These are phyloP conservation scores for Petrolisthes manimaculis DNA, from an alignment of 2,888 invertebrate species.

Conservation along the genomic window DNA sequence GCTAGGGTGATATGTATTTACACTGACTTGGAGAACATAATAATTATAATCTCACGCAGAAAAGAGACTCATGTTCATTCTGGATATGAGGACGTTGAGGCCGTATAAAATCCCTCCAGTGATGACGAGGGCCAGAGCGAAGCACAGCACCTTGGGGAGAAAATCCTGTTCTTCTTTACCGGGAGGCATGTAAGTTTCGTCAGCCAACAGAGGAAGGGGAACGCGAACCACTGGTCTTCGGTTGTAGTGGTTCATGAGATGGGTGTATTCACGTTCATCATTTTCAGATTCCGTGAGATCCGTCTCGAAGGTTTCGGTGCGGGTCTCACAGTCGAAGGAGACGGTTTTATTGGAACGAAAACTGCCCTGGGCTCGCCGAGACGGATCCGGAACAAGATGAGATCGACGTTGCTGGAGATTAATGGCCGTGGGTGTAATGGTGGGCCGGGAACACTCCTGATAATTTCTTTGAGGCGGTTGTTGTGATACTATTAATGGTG, in stretches of 20 bases:
- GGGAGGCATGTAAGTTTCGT: conserved; percentile 43
- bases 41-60: conserved; percentile 10
- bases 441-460: conserved; percentile 38
- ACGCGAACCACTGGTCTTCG: conserved; percentile 32
- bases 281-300: conserved; percentile 50
- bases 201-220: conserved; percentile 25
- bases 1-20: background rate
- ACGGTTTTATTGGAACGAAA: conserved; percentile 42
- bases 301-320: conserved; percentile 49
- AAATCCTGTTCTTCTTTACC: conserved; percentile 53
- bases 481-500: conserved; percentile 38
- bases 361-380: conserved; percentile 24
- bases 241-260: conserved; percentile 39
- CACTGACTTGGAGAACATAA: background rate
- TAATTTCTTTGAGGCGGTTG: conserved; percentile 38
- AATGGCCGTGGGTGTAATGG: conserved; percentile 4
- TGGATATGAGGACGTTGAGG: conserved; percentile 44
- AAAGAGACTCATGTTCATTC: conserved; percentile 58
- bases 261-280: conserved; percentile 45
- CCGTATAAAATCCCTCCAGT: conserved; percentile 53
- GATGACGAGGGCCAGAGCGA: conserved; percentile 52
- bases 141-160: conserved; percentile 54
- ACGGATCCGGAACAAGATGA: conserved; percentile 21
- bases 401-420: conserved; percentile 45
- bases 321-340: conserved; percentile 52